A percentile compares a stretch with the other conserved stretches of the same genome.
Evolutionary conservation across 2,113 vertebrate genomes (phyloP).

Genomic region (Tinamus guttatus): DNA sequence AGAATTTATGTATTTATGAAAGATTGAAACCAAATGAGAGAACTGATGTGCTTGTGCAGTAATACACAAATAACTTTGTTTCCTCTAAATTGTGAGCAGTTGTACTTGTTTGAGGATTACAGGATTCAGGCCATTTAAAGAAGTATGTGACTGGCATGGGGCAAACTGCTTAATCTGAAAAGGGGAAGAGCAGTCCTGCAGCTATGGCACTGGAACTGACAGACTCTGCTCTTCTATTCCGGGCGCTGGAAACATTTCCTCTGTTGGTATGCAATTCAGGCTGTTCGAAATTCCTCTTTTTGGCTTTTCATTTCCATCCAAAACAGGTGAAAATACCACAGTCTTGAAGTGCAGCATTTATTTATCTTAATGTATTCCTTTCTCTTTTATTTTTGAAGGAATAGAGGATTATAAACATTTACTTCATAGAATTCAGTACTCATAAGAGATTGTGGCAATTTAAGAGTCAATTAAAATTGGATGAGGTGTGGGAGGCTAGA

Average conservation of each 20-base stretch:
- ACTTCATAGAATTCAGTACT: neutral
- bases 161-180: neutral
- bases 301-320: neutral
- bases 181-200: neutral
- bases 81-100: neutral
- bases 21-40: neutral
- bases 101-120: neutral
- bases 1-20: neutral
- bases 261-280: neutral
- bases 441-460: neutral
- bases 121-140: neutral
- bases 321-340: neutral
- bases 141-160: neutral
- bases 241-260: neutral
- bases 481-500: constrained; percentile 30
- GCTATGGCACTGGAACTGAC: neutral
- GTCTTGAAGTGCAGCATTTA: neutral
- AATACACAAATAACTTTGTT: neutral
- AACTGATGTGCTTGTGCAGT: neutral
- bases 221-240: neutral
- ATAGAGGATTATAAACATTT: neutral
- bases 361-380: neutral
- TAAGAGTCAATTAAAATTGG: constrained; percentile 43
- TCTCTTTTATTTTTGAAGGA: neutral
- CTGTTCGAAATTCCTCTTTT: neutral